Evolutionary conservation across 1,140 invertebrate genomes (phyloP).

Genomic region (Psix sp.): DNA sequence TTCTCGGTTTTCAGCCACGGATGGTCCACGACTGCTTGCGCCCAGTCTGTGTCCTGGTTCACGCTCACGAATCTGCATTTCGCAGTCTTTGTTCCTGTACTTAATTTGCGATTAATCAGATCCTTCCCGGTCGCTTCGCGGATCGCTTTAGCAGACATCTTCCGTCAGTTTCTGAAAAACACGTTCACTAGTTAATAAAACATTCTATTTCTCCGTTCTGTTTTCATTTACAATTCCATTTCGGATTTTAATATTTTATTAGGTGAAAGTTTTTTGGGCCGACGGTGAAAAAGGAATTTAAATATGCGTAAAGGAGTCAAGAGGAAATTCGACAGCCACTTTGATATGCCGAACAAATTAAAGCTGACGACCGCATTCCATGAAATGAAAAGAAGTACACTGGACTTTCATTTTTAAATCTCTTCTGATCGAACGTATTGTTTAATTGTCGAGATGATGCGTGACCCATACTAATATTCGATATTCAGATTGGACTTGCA

Average conservation of each 20-base stretch:
- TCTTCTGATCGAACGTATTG: too few species aligned
- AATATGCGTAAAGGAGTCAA: too few species aligned
- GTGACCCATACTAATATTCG: too few species aligned
- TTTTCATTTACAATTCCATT: neutral
- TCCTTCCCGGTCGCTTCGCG: constrained; percentile 97
- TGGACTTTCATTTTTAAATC: constrained; percentile 42
- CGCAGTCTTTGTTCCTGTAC: constrained; percentile 81
- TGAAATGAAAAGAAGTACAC: constrained; percentile 24
- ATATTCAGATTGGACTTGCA: too few species aligned
- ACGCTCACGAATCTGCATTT: constrained; percentile 91
- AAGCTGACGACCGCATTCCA: constrained; percentile 52
- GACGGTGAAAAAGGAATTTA: neutral
- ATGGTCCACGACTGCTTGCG: constrained; percentile 84
- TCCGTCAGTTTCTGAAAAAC: constrained; percentile 48
- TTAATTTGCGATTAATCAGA: constrained; percentile 91
- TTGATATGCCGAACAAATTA: constrained; percentile 12
- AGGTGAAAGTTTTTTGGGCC: too few species aligned
- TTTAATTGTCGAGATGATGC: too few species aligned
- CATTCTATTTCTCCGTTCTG: neutral
- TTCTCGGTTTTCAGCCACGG: constrained; percentile 91
- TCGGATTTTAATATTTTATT: too few species aligned
- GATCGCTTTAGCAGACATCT: constrained; percentile 99
- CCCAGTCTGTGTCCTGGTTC: constrained; percentile 88
- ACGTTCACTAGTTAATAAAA: neutral
- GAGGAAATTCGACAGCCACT: too few species aligned